phyloP scores from a whole-genome alignment of 2,797 vertebrate species.

The Ptychadena robeensis region DNA sequence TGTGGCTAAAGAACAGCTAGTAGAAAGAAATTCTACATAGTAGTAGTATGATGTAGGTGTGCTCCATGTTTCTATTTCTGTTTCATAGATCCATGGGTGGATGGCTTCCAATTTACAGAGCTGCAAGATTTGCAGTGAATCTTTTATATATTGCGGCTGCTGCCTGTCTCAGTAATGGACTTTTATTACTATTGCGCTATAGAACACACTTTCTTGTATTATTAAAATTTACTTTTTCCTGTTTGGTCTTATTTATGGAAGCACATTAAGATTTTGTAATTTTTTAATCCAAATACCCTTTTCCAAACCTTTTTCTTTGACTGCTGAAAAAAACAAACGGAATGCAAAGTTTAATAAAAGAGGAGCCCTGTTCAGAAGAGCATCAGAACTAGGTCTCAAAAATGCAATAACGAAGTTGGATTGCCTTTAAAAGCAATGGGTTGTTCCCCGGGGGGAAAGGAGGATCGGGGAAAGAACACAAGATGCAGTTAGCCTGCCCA shows the following conservation, averaged over 20 bases:
- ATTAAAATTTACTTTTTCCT: background rate
- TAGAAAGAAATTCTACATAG: no score
- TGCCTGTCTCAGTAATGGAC: background rate
- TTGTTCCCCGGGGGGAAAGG: background rate
- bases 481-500: constrained; percentile 10
- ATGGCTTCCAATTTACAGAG: no score
- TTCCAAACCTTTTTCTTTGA: background rate
- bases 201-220: background rate
- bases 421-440: background rate
- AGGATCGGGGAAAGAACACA: constrained; percentile 2
- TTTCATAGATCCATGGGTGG: no score
- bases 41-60: no score
- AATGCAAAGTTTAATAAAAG: background rate
- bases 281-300: no score
- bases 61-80: no score
- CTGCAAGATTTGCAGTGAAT: no score
- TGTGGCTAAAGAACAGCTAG: no score
- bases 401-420: background rate
- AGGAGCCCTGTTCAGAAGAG: background rate
- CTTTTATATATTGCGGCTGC: no score
- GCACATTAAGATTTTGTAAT: no score
- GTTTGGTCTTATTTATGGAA: no score
- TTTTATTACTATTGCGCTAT: background rate
- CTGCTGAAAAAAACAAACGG: background rate
- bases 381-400: background rate